Evolutionary conservation across 2,797 vertebrate genomes (phyloP).

Genomic region (Onychomys leucogaster): DNA sequence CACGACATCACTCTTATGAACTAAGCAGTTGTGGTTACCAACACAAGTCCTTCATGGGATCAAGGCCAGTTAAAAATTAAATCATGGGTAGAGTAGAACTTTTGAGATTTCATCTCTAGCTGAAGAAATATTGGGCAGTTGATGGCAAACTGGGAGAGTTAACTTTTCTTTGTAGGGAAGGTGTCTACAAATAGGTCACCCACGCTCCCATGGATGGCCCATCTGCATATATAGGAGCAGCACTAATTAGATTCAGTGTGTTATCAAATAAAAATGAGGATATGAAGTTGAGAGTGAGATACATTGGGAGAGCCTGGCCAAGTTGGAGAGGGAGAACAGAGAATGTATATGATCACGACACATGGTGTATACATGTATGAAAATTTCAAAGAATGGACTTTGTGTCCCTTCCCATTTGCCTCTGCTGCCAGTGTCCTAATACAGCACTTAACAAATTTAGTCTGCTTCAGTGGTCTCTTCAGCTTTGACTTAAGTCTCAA

Average conservation of each 20-base stretch:
- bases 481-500: slow-evolving; percentile 24
- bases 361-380: neutral
- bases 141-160: neutral
- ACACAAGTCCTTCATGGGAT: neutral
- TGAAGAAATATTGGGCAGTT: neutral
- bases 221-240: neutral
- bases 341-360: neutral
- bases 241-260: neutral
- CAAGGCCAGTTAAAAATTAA: neutral
- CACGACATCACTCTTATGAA: neutral
- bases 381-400: neutral
- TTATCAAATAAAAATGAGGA: neutral
- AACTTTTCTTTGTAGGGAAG: neutral
- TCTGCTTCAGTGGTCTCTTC: neutral
- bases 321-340: neutral
- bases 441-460: slow-evolving; percentile 1
- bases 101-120: neutral
- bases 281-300: neutral
- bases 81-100: neutral
- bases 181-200: neutral
- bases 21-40: neutral
- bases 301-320: neutral
- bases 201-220: no score
- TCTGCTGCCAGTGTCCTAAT: neutral
- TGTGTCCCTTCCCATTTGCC: neutral